These are phyloP conservation scores for Ptilonorhynchus violaceus DNA, from an alignment of 2,113 vertebrate species.

Conservation along the genomic window DNA sequence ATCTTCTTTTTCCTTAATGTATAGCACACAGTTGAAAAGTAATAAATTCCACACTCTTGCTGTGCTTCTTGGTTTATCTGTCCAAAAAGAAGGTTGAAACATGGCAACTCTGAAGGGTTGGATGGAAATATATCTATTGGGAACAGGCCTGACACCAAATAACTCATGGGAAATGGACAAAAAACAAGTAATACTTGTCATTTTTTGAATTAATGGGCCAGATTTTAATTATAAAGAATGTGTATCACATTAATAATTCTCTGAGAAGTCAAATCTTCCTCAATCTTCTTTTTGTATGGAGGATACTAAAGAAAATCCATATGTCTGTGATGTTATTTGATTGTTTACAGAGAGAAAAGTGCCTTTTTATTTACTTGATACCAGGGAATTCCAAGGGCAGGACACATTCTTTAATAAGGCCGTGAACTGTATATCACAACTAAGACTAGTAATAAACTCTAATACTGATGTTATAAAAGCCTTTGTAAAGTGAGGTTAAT, in stretches of 20 bases:
- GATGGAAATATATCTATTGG: neutral
- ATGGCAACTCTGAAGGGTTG: neutral
- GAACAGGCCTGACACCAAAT: neutral
- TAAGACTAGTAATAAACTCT: conserved; percentile 40
- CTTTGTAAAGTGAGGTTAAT: conserved; percentile 55
- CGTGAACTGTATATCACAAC: conserved; percentile 47
- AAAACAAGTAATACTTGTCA: neutral
- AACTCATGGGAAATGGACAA: neutral
- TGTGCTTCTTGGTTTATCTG: neutral
- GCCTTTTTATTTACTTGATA: neutral
- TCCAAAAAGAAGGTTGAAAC: neutral
- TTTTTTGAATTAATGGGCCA: neutral
- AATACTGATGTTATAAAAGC: conserved; percentile 49
- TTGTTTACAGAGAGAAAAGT: neutral
- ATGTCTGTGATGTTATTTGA: neutral
- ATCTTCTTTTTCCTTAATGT: neutral
- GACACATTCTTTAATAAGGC: conserved; percentile 52
- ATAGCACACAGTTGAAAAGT: neutral
- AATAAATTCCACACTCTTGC: neutral
- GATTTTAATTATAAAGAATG: neutral
- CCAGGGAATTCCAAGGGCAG: conserved; percentile 37
- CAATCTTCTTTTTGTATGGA: neutral
- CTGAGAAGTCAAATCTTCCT: neutral
- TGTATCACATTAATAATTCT: neutral
- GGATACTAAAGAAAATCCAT: neutral